Evolutionary conservation across 2,113 vertebrate species (phyloP).

Genomic region (Cariama cristata): DNA sequence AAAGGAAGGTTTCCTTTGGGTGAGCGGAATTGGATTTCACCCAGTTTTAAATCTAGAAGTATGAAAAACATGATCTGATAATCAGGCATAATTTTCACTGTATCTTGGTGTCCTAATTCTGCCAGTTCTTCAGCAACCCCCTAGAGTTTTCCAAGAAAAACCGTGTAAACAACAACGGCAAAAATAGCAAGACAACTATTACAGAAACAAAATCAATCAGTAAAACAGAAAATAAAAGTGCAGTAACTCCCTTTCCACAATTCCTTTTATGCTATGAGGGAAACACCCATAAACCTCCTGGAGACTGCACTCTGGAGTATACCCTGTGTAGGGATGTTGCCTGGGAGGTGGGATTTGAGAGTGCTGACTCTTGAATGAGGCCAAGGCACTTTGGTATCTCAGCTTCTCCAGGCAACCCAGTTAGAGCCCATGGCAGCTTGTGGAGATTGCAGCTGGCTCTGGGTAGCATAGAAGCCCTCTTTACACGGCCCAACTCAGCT

Average conservation of each 20-base stretch:
- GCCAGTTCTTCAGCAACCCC: conserved; percentile 5
- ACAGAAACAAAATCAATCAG: not conserved
- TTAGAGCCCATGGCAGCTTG: not conserved
- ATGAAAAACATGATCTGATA: not conserved
- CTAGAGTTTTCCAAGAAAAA: not conserved
- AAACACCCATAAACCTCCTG: not conserved
- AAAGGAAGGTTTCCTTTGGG: not conserved
- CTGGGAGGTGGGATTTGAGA: not conserved
- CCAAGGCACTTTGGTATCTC: not conserved
- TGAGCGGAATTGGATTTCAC: not conserved
- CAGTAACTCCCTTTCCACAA: not conserved
- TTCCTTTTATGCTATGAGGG: not conserved
- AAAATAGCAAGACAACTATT: not conserved
- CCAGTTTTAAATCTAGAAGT: not conserved
- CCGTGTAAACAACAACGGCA: not conserved
- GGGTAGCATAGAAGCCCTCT: accelerated
- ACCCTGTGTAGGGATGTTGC: not conserved
- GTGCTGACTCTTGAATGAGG: not conserved
- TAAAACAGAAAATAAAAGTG: not conserved
- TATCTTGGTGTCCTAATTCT: conserved; percentile 33
- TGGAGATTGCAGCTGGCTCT: not conserved
- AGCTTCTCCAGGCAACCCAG: not conserved
- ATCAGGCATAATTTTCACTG: not conserved
- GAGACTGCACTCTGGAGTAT: not conserved
- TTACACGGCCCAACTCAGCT: not conserved